These are phyloP conservation scores for Solen grandis DNA, from an alignment of 1,140 invertebrate species.

Conservation along the genomic window DNA sequence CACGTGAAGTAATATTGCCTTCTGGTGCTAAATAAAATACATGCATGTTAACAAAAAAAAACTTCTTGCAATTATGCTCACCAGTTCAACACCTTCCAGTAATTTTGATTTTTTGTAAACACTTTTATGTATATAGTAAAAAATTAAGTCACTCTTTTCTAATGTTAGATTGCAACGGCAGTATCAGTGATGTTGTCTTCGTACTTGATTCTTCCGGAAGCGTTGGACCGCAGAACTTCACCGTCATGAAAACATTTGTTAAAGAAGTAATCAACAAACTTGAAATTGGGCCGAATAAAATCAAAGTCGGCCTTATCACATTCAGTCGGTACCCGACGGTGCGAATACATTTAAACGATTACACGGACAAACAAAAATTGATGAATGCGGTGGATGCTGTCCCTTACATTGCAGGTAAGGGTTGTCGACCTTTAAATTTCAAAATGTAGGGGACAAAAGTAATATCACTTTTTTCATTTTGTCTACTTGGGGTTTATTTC, in stretches of 20 bases:
- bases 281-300: slow-evolving; percentile 18
- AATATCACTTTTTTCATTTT: too few relatives aligned
- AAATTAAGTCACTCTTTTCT: too few relatives aligned
- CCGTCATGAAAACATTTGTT: slow-evolving; percentile 34
- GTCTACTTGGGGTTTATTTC: too few relatives aligned
- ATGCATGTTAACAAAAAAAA: too few relatives aligned
- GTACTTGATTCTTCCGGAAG: slow-evolving; percentile 58
- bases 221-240: slow-evolving; percentile 34
- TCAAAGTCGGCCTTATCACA: slow-evolving; percentile 25
- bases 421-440: too few relatives aligned
- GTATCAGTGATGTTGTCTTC: slow-evolving; percentile 51
- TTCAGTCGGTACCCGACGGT: slow-evolving; percentile 18
- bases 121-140: too few relatives aligned
- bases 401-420: slow-evolving; percentile 41
- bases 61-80: too few relatives aligned
- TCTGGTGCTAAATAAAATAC: too few relatives aligned
- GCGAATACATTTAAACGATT: slow-evolving; percentile 1
- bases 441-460: too few relatives aligned
- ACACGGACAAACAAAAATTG: neutral
- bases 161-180: slow-evolving; percentile 27
- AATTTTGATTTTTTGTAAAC: too few relatives aligned
- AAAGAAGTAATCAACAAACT: slow-evolving; percentile 24
- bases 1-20: too few relatives aligned
- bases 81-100: too few relatives aligned
- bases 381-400: slow-evolving; percentile 11